Percentiles rank a stretch among this genome's conserved stretches.
These are phyloP conservation scores for Mesorhabditis spiculigera DNA, from an alignment of 2,888 invertebrate species.

Conservation along the genomic window DNA sequence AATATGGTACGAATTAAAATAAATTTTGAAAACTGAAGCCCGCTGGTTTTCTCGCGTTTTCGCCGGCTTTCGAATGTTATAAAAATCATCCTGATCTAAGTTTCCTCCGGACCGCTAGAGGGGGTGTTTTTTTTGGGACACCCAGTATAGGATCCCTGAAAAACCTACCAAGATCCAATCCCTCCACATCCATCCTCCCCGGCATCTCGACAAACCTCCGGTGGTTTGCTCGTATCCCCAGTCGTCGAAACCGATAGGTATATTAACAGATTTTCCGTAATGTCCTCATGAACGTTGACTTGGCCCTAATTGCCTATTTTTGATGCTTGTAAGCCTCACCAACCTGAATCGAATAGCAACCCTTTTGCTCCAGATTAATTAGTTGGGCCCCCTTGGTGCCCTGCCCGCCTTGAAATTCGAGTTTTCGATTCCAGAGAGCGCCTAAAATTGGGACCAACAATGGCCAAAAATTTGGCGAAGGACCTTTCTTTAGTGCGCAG, in stretches of 20 bases:
- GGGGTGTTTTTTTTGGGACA: no score
- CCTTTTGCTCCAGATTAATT: constrained; percentile 25
- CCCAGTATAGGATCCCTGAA: no score
- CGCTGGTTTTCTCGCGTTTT: no score
- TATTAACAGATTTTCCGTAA: constrained; percentile 32
- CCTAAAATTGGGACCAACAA: constrained; percentile 13
- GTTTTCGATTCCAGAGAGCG: constrained; percentile 31
- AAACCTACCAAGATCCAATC: constrained; percentile 33
- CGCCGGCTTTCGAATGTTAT: no score
- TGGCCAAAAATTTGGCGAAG: neutral
- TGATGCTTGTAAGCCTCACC: neutral
- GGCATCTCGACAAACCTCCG: constrained; percentile 36
- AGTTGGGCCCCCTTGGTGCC: constrained; percentile 28
- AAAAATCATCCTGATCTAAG: no score
- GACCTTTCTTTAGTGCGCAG: constrained; percentile 28
- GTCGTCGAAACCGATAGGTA: constrained; percentile 36
- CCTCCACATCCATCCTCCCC: constrained; percentile 39
- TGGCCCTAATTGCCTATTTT: constrained; percentile 21
- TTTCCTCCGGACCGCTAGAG: no score
- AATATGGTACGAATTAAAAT: no score
- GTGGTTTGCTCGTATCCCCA: constrained; percentile 31
- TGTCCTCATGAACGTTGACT: constrained; percentile 33
- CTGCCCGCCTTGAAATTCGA: constrained; percentile 36
- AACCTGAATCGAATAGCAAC: constrained; percentile 38
- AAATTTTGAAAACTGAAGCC: no score